Evolutionary conservation across 1,140 invertebrate species (phyloP), one percentile per base, ranked within the genome.

Genomic region (Amyelois transitella): DNA sequence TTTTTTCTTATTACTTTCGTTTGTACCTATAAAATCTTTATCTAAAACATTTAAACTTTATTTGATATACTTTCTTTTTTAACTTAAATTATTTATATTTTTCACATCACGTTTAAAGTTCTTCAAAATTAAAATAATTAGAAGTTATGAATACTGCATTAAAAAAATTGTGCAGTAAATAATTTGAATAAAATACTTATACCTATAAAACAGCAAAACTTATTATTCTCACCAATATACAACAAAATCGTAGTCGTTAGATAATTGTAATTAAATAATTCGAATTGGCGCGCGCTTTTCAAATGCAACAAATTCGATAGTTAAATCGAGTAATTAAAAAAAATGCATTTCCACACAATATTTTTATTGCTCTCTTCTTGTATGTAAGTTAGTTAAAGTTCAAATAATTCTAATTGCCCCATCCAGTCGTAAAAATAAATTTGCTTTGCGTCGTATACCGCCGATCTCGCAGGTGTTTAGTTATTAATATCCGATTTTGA

Each of bases 401-500:
- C 45, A 56, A n/a, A 52, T 38, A 59, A 49, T 51, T 21, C 17
- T 19, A 21, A 48, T 48, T 48, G 18, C 12, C 18, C 10, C 43
- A 45, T 19, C 32, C 5, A 38, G 32, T 38, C 19, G 18, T 45
- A 45, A 45, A 45, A 45, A 45, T 38, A 38, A 38, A 38, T 38
- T 38, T 6, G 32, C 32, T 38, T 38, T 38, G 32, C 32, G 32
- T 14, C 32, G 32, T 38, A 38, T 38, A 38, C 32, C 32, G 32
- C 32, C 32, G 32, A 38, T 14, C 32, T 54, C 59, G 65, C 62
- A 64, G 68, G 65, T 62, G 55, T 55, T 51, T 62, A 63, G 32
- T 18, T 18, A 18, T 45, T 45, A 45, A 45, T 45, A 53, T 57
- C 53, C 54, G 51, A 57, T 18, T 64, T 64, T 81, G 78, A 81